These are phyloP conservation scores for Camponotus pennsylvanicus DNA, from an alignment of 1,140 invertebrate species.

Conservation along the genomic window DNA sequence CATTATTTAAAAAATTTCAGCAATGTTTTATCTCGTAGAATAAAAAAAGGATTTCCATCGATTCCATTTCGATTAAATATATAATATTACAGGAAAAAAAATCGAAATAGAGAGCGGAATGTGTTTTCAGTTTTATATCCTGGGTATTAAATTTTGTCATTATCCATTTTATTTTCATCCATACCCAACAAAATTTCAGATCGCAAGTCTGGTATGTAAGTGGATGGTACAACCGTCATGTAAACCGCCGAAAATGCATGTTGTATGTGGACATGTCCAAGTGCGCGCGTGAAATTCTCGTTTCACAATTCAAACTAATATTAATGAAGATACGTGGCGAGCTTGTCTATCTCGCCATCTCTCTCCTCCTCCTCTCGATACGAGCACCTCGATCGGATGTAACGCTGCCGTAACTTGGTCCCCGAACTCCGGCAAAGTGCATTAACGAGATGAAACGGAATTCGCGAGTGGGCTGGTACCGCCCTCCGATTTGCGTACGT, in stretches of 20 bases:
- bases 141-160: too few species aligned
- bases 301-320: constrained; percentile 60
- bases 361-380: constrained; percentile 19
- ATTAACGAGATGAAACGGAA: constrained; percentile 74
- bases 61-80: background rate
- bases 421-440: constrained; percentile 60
- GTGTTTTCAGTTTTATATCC: too few species aligned
- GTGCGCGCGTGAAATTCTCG: constrained; percentile 25
- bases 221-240: background rate
- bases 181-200: background rate
- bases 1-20: background rate
- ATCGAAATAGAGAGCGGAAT: background rate
- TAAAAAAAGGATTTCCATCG: background rate
- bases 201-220: too few species aligned
- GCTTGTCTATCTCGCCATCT: background rate
- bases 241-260: constrained; percentile 1
- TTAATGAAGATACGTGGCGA: constrained; percentile 51
- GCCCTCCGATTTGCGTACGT: constrained; percentile 33
- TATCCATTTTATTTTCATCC: too few species aligned
- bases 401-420: constrained; percentile 51
- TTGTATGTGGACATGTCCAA: background rate
- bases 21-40: background rate
- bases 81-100: background rate
- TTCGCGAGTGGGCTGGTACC: constrained; percentile 29
- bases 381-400: constrained; percentile 60